These are phyloP conservation scores for Eucriotettix oculatus DNA, from an alignment of 2,888 invertebrate species.

Conservation along the genomic window DNA sequence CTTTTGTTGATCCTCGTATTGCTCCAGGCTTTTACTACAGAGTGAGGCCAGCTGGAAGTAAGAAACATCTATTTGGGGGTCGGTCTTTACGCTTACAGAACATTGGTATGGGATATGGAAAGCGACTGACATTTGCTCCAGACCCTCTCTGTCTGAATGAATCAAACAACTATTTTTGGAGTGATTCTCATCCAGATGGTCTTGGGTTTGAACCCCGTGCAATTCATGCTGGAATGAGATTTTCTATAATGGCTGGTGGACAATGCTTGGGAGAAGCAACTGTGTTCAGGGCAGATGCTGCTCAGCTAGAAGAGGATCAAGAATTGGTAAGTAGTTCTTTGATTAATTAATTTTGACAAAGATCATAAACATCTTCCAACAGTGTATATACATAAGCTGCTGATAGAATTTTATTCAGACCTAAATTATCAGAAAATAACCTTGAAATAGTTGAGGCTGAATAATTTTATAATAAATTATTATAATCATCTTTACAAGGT, in stretches of 20 bases:
- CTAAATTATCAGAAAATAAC: no score
- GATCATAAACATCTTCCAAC: background rate
- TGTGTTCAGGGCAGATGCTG: slow-evolving; percentile 49
- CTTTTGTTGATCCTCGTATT: slow-evolving; percentile 53
- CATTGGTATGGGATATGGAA: slow-evolving; percentile 61
- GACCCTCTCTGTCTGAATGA: slow-evolving; percentile 33
- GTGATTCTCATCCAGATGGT: slow-evolving; percentile 57
- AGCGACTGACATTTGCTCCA: slow-evolving; percentile 54
- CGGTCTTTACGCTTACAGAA: slow-evolving; percentile 42
- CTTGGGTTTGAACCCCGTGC: slow-evolving; percentile 50
- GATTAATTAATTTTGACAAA: background rate
- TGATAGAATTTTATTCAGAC: no score
- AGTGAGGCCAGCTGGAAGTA: slow-evolving; percentile 45
- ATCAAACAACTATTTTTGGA: slow-evolving; percentile 52
- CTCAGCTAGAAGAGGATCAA: slow-evolving; percentile 47
- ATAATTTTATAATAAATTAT: no score
- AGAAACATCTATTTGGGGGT: slow-evolving; percentile 44
- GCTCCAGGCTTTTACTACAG: slow-evolving; percentile 56
- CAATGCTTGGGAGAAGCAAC: slow-evolving; percentile 45
- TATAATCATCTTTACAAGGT: no score
- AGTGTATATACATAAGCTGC: no score
- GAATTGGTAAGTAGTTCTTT: slow-evolving; percentile 29
- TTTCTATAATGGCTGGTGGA: slow-evolving; percentile 41
- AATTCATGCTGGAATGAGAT: slow-evolving; percentile 47
- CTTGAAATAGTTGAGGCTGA: no score